Base-by-base conservation (phyloP, 2,888 invertebrate species). In the Tipula unca region DNA sequence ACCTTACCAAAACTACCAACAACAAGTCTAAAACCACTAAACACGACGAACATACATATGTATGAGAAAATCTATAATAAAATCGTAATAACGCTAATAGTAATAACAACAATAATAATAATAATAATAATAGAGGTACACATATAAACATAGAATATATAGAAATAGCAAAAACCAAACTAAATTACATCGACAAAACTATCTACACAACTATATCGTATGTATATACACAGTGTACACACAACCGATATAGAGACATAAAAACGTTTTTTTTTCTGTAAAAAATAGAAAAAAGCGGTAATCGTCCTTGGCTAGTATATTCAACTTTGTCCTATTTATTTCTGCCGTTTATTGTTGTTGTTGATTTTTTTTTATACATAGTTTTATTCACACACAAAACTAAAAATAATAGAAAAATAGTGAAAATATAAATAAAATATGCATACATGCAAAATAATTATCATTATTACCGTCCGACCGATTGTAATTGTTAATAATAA, bases 251-350 rank as follows among this genome's bases (percentile, higher is more conserved):
- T 69, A 69, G 69, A 69, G 69, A 69, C 69, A 69, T 69, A 69
- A 69, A 35, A 35, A 29, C 83, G n/a, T 32, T 83, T 29, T 82
- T 29, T 83, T 29, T 83, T 32, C 29, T 83, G 35, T 83, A 83
- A 29, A 83, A 83, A 83, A 83, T 32, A 83, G 35, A 83, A 83
- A 83, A 83, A 83, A 83, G 35, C 29, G 29, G 83, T 83, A 35
- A 36, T 39, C 91, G 91, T 91, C 91, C 91, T 91, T 91, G 91
- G 90, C 90, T 90, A 90, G 91, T 91, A 90, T 91, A 90, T 91
- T 91, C 91, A 91, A 91, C 91, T 91, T 91, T 91, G 91, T 91
- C 91, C 91, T 90, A 91, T 90, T 91, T 91, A 89, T 88, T 89
- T 83, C 35, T 69, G 69, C 69, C 25, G 69, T 25, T 69, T 8